Conservation (phyloP, 2,113 vertebrate genomes). For the Hippocampus guttulatus region DNA sequence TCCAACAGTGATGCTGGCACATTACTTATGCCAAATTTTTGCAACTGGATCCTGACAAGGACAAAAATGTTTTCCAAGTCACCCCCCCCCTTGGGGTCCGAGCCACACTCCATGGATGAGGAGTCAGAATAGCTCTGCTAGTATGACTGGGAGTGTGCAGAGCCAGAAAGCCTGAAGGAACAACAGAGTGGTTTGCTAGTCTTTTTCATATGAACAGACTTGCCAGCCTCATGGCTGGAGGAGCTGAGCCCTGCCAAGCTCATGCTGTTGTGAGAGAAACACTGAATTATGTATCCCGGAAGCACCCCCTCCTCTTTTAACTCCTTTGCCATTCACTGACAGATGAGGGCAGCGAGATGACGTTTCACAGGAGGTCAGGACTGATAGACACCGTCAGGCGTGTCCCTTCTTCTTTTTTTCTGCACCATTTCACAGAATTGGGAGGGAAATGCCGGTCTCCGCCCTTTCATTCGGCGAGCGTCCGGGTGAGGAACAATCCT, state of each 20-base stretch:
- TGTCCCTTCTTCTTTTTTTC: constrained; percentile 48
- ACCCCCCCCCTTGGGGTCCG: constrained; percentile 51
- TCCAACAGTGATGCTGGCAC: constrained; percentile 58
- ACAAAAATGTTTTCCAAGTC: constrained; percentile 57
- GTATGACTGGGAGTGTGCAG: constrained; percentile 51
- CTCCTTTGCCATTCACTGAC: constrained; percentile 55
- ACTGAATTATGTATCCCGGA: constrained; percentile 72
- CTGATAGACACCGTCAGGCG: constrained; percentile 50
- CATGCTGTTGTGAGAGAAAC: constrained; percentile 72
- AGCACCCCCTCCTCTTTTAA: constrained; percentile 49
- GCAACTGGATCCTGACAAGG: constrained; percentile 48
- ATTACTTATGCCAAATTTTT: constrained; percentile 60
- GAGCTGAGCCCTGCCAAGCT: constrained; percentile 62
- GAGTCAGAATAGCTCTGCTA: constrained; percentile 67
- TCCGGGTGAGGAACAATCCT: constrained; percentile 26
- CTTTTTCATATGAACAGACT: constrained; percentile 67
- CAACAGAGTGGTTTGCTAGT: constrained; percentile 60
- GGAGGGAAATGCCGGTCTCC: constrained; percentile 40
- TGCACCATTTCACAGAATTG: constrained; percentile 70
- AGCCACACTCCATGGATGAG: constrained; percentile 56
- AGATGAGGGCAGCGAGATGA: constrained; percentile 60
- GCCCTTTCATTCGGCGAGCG: constrained; percentile 36
- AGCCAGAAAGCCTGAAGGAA: constrained; percentile 62
- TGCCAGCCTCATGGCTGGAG: constrained; percentile 66
- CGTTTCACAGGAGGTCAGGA: constrained; percentile 61